phyloP scores from a whole-genome alignment of 2,797 vertebrate species.

The Muscicapa comitata region DNA sequence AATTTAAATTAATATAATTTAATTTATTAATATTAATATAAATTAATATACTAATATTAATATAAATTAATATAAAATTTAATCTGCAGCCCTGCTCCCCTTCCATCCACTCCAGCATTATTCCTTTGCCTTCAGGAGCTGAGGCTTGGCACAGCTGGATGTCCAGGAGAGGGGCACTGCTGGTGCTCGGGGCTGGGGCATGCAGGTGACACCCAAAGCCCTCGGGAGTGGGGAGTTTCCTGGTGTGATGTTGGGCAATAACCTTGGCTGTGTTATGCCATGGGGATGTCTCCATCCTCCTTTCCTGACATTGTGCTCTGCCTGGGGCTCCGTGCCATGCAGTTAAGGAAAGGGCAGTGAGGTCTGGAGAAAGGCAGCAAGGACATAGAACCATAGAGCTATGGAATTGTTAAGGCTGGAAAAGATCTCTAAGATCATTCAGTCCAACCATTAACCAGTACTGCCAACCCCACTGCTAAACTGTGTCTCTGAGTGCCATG shows the following conservation, averaged over 20 bases:
- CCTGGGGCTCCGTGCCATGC: accelerated
- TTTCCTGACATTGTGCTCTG: accelerated
- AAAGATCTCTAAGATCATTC: neutral
- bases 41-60: too few species aligned
- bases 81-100: neutral
- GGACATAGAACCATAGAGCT: neutral
- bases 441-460: neutral
- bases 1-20: too few species aligned
- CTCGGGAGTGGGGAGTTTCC: accelerated
- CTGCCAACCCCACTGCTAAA: neutral
- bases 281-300: accelerated
- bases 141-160: neutral
- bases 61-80: too few species aligned
- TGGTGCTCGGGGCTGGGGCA: accelerated
- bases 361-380: neutral
- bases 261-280: too few species aligned
- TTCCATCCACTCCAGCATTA: accelerated
- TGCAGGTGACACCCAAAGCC: accelerated
- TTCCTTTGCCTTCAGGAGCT: neutral
- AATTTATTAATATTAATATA: too few species aligned
- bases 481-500: accelerated
- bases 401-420: neutral
- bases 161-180: neutral
- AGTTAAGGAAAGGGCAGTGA: neutral
- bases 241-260: accelerated